Evolutionary conservation across 2,888 invertebrate genomes (phyloP), one percentile per base, ranked within the genome.

Genomic region (Apodemia mormo): DNA sequence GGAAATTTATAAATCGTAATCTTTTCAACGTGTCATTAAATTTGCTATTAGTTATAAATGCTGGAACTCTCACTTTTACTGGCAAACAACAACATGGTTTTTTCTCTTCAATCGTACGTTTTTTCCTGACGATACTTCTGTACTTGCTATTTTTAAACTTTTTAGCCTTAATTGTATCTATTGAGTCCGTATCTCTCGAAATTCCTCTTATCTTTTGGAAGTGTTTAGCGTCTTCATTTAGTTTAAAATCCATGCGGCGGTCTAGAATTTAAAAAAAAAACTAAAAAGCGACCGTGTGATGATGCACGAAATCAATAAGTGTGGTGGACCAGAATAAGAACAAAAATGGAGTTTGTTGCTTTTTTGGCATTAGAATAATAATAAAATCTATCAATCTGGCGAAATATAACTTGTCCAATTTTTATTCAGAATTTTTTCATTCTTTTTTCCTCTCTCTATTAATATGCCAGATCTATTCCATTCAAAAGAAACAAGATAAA

Each of bases 41-140:
- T 73, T 80, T 80, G 2, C 74, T 81, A 0, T 86, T 76, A 1
- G 88, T 81, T 66, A 90, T 88, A 67, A 89, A 88, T 3, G 88
- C 76, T 0, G 90, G 88, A 80, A 87, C 80, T 12, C 45, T 45
- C 45, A 12, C 0, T 0, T 68, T 79, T 30, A 74, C 77, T 0
- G 83, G 81, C 1, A 87, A 83, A 64, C 88, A 89, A 70, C 88
- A 88, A 71, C 89, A 89, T 0, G 76, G 71, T 1, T 73, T 71
- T 2, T 73, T 74, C 0, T 12, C 5, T 66, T 70, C 67, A 30
- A 54, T n/a, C 1, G 52, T 29, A 4, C 54, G 29, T 2, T 61
- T n/a, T n/a, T 66, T 67, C 67, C 65, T 30, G 0, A 58, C 6
- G 12, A 56, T 12, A 1, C 10, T 49, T 69, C 43, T 74, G 67